Base-by-base conservation (phyloP, 2,113 vertebrate species). In the Excalfactoria chinensis region DNA sequence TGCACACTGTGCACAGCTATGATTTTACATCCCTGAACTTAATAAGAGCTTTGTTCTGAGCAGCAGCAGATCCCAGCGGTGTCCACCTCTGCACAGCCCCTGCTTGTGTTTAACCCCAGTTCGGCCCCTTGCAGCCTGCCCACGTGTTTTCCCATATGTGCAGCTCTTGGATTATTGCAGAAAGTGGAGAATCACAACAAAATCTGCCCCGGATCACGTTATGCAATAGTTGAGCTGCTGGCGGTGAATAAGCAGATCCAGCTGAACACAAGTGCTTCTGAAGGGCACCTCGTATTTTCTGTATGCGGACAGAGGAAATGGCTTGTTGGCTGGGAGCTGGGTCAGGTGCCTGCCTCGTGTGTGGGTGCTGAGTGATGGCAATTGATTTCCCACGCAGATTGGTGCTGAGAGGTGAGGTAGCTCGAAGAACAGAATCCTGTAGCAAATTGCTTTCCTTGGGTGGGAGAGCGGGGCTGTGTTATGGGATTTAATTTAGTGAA, bases 281-380 rank as follows among this genome's bases (percentile, higher is more conserved):
- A 94, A 95, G 95, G 95, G 63, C 91, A 93, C 55, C 74, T 84
- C 67, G 64, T 7, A 2, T 28, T 46, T 16, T 37, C 66, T 41
- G 28, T 3, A 0, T 43, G 64, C 11, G 1, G 46, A 12, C 20
- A 0, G 37, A 26, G 80, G 43, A 70, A 77, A 11, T 25, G 6
- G 34, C 75, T 44, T 35, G 34, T 32, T 76, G 90, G 63, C 89
- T 87, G 5, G 0, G 11, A 51, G 72, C 72, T 66, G 59, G 72
- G 49, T 91, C 85, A 85, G 85, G 71, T 19, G 68, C 95, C 37
- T 93, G 74, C 75, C 85, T 87, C 5, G 6, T 68, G 81, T 21
- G 55, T 44, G 53, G 84, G 49, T 73, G 84, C 77, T 91, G 74
- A 66, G 68, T 8, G 89, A 41, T 18, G 2, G 82, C 44, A 30